Evolutionary conservation across 2,113 vertebrate genomes (phyloP).

Genomic region (Cryptomyrus ogoouensis): DNA sequence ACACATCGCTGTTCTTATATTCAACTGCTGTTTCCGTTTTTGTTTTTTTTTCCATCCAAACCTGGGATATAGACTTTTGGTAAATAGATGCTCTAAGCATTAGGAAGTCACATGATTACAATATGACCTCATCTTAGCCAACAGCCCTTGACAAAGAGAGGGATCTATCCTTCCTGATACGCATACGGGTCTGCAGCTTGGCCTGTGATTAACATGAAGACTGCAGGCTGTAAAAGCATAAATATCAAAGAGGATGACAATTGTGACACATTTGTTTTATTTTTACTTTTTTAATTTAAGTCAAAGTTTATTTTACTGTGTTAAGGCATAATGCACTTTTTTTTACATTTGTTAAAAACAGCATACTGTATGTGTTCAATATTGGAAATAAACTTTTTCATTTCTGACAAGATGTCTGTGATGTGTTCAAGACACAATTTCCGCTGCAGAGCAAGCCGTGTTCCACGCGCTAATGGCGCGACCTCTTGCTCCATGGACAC

Average conservation of each 20-base stretch:
- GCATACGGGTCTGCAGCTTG: neutral
- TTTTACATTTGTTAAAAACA: slow-evolving; percentile 73
- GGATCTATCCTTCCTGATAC: neutral
- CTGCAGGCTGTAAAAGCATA: neutral
- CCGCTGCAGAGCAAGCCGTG: neutral
- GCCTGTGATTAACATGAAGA: neutral
- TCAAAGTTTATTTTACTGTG: slow-evolving; percentile 69
- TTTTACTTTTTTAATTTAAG: slow-evolving; percentile 57
- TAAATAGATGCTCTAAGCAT: neutral
- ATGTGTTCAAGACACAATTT: neutral
- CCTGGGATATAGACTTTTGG: neutral
- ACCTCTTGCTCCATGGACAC: neutral
- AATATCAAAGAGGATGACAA: slow-evolving; percentile 35
- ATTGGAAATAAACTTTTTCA: slow-evolving; percentile 79
- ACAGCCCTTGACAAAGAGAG: neutral
- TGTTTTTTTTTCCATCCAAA: neutral
- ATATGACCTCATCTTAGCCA: too few species aligned
- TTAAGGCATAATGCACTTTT: slow-evolving; percentile 89
- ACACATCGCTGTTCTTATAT: neutral
- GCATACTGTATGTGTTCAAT: slow-evolving; percentile 80
- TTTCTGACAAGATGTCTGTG: slow-evolving; percentile 11
- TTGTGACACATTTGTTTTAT: slow-evolving; percentile 44
- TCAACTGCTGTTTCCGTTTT: neutral
- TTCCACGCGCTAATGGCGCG: neutral
- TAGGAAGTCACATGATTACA: neutral